A percentile compares a stretch with the other conserved stretches of the same genome.
These are phyloP conservation scores for Torymus aiolomorphi DNA, from an alignment of 2,888 invertebrate species.

Conservation along the genomic window DNA sequence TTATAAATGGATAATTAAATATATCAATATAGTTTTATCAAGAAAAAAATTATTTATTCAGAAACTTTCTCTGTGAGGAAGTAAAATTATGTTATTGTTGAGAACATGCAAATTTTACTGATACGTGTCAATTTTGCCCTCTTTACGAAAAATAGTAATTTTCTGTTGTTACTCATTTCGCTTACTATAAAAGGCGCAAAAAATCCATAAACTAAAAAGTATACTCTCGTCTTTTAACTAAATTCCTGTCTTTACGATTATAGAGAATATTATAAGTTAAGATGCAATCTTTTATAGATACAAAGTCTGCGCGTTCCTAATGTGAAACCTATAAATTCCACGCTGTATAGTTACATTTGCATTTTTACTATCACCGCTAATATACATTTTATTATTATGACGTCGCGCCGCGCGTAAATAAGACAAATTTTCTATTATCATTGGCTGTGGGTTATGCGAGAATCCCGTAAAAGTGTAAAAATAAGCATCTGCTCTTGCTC, in stretches of 20 bases:
- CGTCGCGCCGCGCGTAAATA: slow-evolving; percentile 1
- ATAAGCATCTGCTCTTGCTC: not conserved
- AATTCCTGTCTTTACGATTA: slow-evolving; percentile 26
- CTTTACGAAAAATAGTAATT: too few relatives aligned
- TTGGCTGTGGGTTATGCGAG: not conserved
- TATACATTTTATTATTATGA: slow-evolving; percentile 25
- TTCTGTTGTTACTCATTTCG: too few relatives aligned
- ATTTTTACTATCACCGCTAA: slow-evolving; percentile 32
- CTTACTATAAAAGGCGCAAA: not conserved
- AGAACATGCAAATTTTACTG: too few relatives aligned
- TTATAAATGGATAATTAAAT: too few relatives aligned
- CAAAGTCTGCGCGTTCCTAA: not conserved
- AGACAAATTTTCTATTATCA: slow-evolving; percentile 39
- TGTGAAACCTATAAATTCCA: slow-evolving; percentile 25
- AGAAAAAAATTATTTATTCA: too few relatives aligned
- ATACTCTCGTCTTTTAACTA: not conserved
- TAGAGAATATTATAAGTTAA: slow-evolving; percentile 26
- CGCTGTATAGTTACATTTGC: slow-evolving; percentile 12
- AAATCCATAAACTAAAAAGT: not conserved
- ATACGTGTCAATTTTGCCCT: too few relatives aligned
- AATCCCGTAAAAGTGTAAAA: slow-evolving; percentile 18
- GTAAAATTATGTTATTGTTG: too few relatives aligned
- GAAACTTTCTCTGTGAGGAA: too few relatives aligned
- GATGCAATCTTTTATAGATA: slow-evolving; percentile 9
- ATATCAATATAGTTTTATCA: too few relatives aligned